These are phyloP conservation scores for Callyntrura guangdongensis DNA, from an alignment of 2,888 invertebrate species.

Conservation along the genomic window DNA sequence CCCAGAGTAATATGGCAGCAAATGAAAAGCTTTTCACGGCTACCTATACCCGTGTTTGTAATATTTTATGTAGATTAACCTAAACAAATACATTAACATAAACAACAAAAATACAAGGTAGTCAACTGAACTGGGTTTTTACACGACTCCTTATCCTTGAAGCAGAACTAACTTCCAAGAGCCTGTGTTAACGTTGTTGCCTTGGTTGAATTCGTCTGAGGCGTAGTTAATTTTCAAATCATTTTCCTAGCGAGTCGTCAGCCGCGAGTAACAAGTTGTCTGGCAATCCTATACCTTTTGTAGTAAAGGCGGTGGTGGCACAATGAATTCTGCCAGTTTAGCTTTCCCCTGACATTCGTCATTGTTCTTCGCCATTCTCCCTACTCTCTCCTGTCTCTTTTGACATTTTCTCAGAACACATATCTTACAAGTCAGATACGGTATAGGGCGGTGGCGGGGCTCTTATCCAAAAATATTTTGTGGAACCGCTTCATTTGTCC, in stretches of 20 bases:
- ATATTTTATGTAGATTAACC: neutral
- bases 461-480: neutral
- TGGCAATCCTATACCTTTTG: slow-evolving; percentile 14
- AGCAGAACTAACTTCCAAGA: too few species aligned
- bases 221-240: slow-evolving; percentile 40
- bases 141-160: neutral
- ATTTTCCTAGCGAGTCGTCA: neutral
- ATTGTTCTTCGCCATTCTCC: slow-evolving; percentile 53
- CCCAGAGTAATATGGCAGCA: neutral
- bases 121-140: neutral
- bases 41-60: too few species aligned
- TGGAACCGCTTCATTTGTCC: slow-evolving; percentile 65
- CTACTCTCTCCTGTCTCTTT: slow-evolving; percentile 41
- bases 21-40: neutral
- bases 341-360: slow-evolving; percentile 73
- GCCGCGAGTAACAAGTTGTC: slow-evolving; percentile 41
- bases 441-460: neutral
- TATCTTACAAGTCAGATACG: slow-evolving; percentile 1
- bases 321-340: slow-evolving; percentile 62
- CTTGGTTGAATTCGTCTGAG: neutral
- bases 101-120: neutral
- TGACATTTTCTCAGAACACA: slow-evolving; percentile 50
- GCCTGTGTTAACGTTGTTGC: too few species aligned
- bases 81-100: too few species aligned
- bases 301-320: neutral